phyloP scores from a whole-genome alignment of 2,113 vertebrate genomes.

The Cisticola juncidis region DNA sequence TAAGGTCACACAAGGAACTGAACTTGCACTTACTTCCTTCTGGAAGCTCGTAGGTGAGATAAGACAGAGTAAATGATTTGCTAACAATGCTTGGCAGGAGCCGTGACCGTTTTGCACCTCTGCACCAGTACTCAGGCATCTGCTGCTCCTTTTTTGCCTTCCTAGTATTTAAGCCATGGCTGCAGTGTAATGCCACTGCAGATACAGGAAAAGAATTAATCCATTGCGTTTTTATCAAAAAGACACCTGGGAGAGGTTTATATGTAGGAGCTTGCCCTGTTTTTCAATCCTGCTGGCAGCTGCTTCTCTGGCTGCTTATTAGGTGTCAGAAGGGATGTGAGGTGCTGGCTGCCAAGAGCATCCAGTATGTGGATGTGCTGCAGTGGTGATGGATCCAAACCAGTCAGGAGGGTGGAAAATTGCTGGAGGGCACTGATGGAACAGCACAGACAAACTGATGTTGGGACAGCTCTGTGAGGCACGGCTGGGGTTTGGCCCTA shows the following conservation, averaged over 20 bases:
- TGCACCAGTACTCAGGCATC: background rate
- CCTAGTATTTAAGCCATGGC: background rate
- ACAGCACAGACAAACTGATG: background rate
- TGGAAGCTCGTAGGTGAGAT: background rate
- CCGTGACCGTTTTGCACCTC: background rate
- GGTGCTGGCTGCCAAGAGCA: background rate
- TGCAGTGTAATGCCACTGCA: background rate
- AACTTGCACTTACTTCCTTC: background rate
- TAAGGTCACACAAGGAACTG: background rate
- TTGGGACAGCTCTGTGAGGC: background rate
- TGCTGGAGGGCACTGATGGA: background rate
- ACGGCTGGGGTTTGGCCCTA: background rate
- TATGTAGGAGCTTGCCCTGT: constrained; percentile 6
- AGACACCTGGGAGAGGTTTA: background rate
- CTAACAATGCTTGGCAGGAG: background rate
- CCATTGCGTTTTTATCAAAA: background rate
- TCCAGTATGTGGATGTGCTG: background rate
- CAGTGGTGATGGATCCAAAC: background rate
- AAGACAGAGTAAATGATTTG: background rate
- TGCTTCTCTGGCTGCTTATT: background rate
- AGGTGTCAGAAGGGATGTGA: background rate
- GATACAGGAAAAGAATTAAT: background rate
- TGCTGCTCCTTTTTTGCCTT: background rate
- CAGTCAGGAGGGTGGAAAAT: constrained; percentile 24
- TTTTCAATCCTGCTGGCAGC: background rate